Evolutionary conservation across 2,888 invertebrate species (phyloP).

Genomic region (Salticus scenicus): DNA sequence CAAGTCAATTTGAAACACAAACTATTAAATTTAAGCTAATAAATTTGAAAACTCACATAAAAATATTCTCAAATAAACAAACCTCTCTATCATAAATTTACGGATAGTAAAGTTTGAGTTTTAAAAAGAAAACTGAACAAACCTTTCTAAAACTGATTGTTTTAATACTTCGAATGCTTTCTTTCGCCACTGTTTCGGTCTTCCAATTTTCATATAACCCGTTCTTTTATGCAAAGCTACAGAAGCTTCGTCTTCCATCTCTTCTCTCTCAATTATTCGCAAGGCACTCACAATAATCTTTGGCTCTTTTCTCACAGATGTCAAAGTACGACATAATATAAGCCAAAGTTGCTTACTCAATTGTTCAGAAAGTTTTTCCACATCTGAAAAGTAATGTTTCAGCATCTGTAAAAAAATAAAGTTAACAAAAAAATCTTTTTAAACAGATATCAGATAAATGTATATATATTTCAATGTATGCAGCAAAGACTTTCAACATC

Average conservation of each 20-base stretch:
- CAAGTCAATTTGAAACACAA: no score
- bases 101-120: no score
- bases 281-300: slow-evolving; percentile 93
- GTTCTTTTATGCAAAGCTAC: slow-evolving; percentile 85
- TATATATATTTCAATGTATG: neutral
- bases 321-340: slow-evolving; percentile 90
- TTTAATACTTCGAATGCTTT: slow-evolving; percentile 86
- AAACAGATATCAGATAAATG: neutral
- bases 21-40: no score
- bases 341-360: slow-evolving; percentile 94
- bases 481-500: neutral
- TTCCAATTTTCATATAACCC: slow-evolving; percentile 93
- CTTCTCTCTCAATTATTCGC: slow-evolving; percentile 96
- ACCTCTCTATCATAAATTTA: no score
- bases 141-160: slow-evolving; percentile 77
- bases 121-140: slow-evolving; percentile 7
- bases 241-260: slow-evolving; percentile 93
- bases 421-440: neutral
- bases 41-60: no score
- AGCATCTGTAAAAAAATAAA: slow-evolving; percentile 80
- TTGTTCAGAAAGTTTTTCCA: slow-evolving; percentile 89
- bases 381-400: slow-evolving; percentile 96
- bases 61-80: no score
- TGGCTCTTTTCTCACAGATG: slow-evolving; percentile 95
- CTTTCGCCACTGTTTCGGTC: slow-evolving; percentile 93